Percentiles rank a stretch among this genome's conserved stretches.
Conservation (phyloP, 2,888 invertebrate species). For the Phymatocera aterrima region DNA sequence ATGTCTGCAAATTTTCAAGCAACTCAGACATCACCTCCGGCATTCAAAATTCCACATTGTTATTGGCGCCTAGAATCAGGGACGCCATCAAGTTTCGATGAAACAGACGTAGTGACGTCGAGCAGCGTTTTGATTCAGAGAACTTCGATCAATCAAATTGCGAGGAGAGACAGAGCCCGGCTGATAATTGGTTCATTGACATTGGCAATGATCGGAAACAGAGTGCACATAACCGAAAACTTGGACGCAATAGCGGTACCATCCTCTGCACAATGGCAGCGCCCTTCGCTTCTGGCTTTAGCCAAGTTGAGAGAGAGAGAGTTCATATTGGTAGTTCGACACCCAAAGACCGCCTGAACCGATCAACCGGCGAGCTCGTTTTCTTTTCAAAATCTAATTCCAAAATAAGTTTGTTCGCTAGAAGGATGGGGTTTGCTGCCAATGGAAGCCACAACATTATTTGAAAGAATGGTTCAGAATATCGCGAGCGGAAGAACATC, state of each 20-base stretch:
- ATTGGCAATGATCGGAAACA: slow-evolving; percentile 14
- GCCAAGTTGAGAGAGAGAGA: slow-evolving; percentile 8
- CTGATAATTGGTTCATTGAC: not conserved
- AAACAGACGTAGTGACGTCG: not conserved
- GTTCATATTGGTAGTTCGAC: not conserved
- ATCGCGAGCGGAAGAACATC: slow-evolving; percentile 10
- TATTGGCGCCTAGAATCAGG: not conserved
- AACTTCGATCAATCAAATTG: not conserved
- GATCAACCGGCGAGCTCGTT: not conserved
- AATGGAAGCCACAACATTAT: not conserved
- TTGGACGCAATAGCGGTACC: slow-evolving; percentile 1
- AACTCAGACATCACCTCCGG: not conserved
- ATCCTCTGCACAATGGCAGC: slow-evolving; percentile 8
- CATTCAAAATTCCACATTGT: not conserved
- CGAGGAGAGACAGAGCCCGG: not conserved
- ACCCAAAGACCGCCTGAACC: not conserved
- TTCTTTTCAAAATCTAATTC: not conserved
- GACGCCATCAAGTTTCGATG: not conserved
- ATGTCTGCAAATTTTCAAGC: slow-evolving; percentile 2
- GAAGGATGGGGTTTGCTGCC: not conserved
- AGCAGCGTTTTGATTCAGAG: not conserved
- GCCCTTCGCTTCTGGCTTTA: slow-evolving; percentile 6
- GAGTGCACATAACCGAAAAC: not conserved
- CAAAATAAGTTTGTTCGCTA: not conserved
- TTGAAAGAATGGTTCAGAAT: not conserved